A percentile compares a stretch with the other conserved stretches of the same genome.
phyloP scores from a whole-genome alignment of 2,888 invertebrate genomes.

The Eurytoma californica region DNA sequence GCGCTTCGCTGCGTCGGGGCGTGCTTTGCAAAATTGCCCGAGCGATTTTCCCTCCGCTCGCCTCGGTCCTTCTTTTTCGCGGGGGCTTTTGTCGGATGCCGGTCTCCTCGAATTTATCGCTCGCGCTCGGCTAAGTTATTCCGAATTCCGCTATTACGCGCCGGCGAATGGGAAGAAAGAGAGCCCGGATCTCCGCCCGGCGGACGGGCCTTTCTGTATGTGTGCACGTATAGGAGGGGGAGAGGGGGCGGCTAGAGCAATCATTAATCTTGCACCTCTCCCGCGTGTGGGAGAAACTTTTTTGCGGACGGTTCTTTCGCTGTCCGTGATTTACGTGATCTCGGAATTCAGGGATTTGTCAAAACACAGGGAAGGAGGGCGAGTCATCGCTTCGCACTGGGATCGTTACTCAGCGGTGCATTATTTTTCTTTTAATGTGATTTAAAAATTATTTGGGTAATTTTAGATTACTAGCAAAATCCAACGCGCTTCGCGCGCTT shows the following conservation, averaged over 20 bases:
- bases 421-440: too few relatives aligned
- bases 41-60: conserved; percentile 8
- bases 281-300: not conserved
- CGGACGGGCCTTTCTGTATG: not conserved
- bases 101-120: conserved; percentile 8
- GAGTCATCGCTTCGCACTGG: too few relatives aligned
- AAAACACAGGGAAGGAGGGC: too few relatives aligned
- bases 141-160: conserved; percentile 37
- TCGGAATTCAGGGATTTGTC: not conserved
- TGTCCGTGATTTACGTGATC: not conserved
- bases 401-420: too few relatives aligned
- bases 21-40: not conserved
- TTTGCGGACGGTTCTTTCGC: not conserved
- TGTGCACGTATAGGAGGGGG: not conserved
- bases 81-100: conserved; percentile 33
- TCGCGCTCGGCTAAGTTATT: conserved; percentile 30
- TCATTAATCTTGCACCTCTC: conserved; percentile 21
- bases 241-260: not conserved
- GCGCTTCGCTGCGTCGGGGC: too few relatives aligned
- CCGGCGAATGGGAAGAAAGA: conserved; percentile 21
- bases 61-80: not conserved
- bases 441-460: too few relatives aligned
- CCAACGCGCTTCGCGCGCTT: too few relatives aligned
- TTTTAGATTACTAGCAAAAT: too few relatives aligned
- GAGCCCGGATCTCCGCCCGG: not conserved